A percentile compares a stretch with the other conserved stretches of the same genome.
Evolutionary conservation across 2,113 vertebrate species (phyloP).

Genomic region (Anthoscopus minutus): DNA sequence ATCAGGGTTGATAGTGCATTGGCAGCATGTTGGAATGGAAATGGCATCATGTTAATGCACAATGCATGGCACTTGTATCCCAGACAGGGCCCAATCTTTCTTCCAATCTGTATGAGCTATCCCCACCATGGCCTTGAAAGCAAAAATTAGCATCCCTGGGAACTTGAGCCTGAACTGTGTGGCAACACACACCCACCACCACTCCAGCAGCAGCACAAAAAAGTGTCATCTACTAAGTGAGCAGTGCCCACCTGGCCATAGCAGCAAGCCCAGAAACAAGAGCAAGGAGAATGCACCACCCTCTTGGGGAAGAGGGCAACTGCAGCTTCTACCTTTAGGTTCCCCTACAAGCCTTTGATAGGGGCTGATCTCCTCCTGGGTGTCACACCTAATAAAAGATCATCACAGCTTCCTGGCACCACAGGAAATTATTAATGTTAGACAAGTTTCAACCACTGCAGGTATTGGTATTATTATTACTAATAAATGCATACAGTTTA

Average conservation of each 20-base stretch:
- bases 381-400: background rate
- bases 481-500: background rate
- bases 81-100: background rate
- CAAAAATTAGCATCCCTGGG: background rate
- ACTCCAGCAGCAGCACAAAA: background rate
- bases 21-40: background rate
- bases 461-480: background rate
- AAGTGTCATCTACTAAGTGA: background rate
- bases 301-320: accelerated
- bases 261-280: background rate
- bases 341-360: background rate
- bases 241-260: accelerated
- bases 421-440: background rate
- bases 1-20: background rate
- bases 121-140: background rate
- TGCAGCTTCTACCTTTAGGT: background rate
- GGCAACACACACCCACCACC: background rate
- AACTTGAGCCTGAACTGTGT: background rate
- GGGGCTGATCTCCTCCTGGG: background rate
- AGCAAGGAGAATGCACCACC: background rate
- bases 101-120: background rate
- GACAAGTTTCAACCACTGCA: background rate
- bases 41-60: background rate
- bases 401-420: background rate
- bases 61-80: background rate